Conservation (phyloP, 2,888 invertebrate species). For the Hydraecia micacea region DNA sequence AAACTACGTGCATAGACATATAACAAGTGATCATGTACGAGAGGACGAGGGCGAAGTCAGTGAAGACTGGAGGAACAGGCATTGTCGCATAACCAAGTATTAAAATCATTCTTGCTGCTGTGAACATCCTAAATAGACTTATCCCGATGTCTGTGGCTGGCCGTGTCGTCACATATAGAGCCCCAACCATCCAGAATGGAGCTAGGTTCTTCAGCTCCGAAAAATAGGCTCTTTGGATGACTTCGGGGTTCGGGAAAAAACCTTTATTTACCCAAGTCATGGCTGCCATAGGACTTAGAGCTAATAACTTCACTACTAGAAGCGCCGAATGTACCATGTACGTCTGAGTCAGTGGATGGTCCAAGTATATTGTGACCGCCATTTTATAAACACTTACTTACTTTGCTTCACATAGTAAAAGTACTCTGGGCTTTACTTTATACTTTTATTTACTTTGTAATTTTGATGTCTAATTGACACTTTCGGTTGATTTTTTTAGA, state of each 20-base stretch:
- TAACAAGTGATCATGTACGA: conserved; percentile 78
- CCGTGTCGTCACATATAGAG: conserved; percentile 75
- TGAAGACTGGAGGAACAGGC: conserved; percentile 69
- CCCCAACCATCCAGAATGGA: conserved; percentile 80
- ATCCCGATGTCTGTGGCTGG: conserved; percentile 66
- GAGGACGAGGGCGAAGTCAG: conserved; percentile 74
- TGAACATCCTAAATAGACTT: conserved; percentile 73
- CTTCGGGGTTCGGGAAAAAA: conserved; percentile 71
- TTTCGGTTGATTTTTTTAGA: conserved; percentile 26
- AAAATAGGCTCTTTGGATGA: conserved; percentile 76
- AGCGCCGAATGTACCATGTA: conserved; percentile 79
- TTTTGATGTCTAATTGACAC: conserved; percentile 42
- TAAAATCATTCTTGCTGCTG: conserved; percentile 69
- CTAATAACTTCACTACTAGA: conserved; percentile 75
- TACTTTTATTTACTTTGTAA: conserved; percentile 27
- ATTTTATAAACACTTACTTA: conserved; percentile 40
- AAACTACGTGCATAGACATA: conserved; percentile 76
- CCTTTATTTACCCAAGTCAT: conserved; percentile 78
- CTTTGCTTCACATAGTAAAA: background rate
- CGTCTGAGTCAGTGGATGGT: conserved; percentile 72
- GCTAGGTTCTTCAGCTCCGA: conserved; percentile 78
- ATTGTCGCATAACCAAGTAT: conserved; percentile 74
- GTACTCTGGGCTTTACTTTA: background rate
- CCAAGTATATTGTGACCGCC: conserved; percentile 71
- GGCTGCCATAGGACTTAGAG: conserved; percentile 75